Percentiles rank a stretch among this genome's conserved stretches.
These are phyloP conservation scores for Pagrus major DNA, from an alignment of 2,113 vertebrate genomes.

Conservation along the genomic window DNA sequence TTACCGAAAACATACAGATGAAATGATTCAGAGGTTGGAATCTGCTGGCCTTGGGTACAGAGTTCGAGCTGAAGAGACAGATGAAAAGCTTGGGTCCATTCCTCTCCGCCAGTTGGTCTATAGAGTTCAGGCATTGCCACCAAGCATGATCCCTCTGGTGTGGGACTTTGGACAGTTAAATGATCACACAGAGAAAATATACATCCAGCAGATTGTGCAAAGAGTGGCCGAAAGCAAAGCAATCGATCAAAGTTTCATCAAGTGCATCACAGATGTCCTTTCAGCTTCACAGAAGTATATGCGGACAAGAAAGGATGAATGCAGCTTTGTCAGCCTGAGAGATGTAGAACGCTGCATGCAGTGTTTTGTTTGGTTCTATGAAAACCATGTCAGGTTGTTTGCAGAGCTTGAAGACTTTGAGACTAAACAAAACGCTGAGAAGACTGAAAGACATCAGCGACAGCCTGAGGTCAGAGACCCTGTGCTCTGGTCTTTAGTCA, in stretches of 20 bases:
- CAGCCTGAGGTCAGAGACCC: slow-evolving; percentile 43
- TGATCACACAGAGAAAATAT: slow-evolving; percentile 85
- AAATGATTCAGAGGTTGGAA: slow-evolving; percentile 92
- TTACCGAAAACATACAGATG: slow-evolving; percentile 91
- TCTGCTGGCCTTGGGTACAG: slow-evolving; percentile 93
- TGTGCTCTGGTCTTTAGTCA: slow-evolving; percentile 90
- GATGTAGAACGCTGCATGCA: slow-evolving; percentile 96
- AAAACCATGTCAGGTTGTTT: slow-evolving; percentile 81
- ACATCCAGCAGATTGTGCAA: slow-evolving; percentile 94
- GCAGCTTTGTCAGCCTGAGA: slow-evolving; percentile 94
- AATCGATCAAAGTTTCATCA: background rate
- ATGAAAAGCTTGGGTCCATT: slow-evolving; percentile 92
- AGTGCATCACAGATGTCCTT: slow-evolving; percentile 84
- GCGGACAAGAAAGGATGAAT: slow-evolving; percentile 88
- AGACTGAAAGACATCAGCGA: slow-evolving; percentile 7
- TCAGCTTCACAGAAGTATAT: slow-evolving; percentile 92
- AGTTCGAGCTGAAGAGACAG: slow-evolving; percentile 89
- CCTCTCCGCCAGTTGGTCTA: slow-evolving; percentile 96
- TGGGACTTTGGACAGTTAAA: slow-evolving; percentile 98
- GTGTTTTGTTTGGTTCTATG: slow-evolving; percentile 91
- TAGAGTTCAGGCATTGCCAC: slow-evolving; percentile 94
- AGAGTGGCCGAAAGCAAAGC: slow-evolving; percentile 77
- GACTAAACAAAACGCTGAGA: slow-evolving; percentile 1
- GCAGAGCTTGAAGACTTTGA: slow-evolving; percentile 76
- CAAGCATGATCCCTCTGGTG: slow-evolving; percentile 94